Base-by-base conservation (phyloP, 2,113 vertebrate species). In the Campylorhamphus procurvoides region DNA sequence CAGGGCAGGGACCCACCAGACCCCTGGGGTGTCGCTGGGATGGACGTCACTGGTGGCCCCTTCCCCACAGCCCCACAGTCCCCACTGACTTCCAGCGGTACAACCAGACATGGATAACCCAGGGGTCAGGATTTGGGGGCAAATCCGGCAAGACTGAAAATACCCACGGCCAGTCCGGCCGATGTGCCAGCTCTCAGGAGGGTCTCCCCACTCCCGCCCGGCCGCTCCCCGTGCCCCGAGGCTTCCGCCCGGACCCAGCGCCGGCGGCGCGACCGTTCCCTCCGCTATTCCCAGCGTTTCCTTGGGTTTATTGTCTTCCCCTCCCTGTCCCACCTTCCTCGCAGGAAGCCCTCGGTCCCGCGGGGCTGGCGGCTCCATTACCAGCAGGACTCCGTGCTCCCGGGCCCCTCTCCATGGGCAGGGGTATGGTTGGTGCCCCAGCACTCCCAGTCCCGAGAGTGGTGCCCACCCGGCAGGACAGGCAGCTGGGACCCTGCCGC, bases 241-340 rank as follows among this genome's bases (percentile, higher is more conserved):
- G 77, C 22, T 91, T 96, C 92, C 90, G 67, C 27, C 84, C 59
- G 8, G 44, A 52, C 82, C 39, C 93, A 52, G 66, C 9, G 25
- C 71, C 35, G 75, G 46, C 31, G 20, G 78, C 69, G 2, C 14
- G 11, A 49, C 58, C 68, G 29, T 59, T 72, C 84, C 90, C 94
- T 88, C 84, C 18, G 31, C 94, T 96, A 92, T 94, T 96, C 94
- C 69, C 72, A 94, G 94, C 80, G 46, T 92, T 96, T 96, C 96
- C 96, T 93, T 94, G 96, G 96, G 53, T 96, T 96, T 95, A 96
- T 96, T 94, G 96, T 90, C 96, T 96, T 93, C 55, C 86, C 49
- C 89, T 92, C 93, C 81, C 86, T 79, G 93, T 95, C 94, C 89
- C 93, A 93, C 93, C 93, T 92, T 96, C 96, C 91, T 82, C 33